phyloP scores from a whole-genome alignment of 2,113 vertebrate species.

The Varanus salvator region DNA sequence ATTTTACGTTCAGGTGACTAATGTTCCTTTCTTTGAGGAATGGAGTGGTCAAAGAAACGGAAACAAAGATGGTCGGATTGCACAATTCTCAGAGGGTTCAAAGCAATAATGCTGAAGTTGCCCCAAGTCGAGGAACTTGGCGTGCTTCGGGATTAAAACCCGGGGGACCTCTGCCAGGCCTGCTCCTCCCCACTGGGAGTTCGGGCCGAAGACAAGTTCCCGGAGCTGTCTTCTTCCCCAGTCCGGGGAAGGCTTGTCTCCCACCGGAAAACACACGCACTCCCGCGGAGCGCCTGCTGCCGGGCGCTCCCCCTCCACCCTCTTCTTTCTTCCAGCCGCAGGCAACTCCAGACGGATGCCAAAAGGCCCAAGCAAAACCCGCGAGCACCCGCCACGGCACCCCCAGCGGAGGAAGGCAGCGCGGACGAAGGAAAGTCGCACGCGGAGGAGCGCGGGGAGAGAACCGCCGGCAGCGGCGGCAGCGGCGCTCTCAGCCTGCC shows the following conservation, averaged over 20 bases:
- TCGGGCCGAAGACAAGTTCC: slow-evolving; percentile 14
- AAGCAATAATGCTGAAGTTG: background rate
- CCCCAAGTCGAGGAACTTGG: background rate
- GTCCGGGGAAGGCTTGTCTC: slow-evolving; percentile 37
- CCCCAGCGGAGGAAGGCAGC: background rate
- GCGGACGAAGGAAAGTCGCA: slow-evolving; percentile 19
- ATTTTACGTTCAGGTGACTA: background rate
- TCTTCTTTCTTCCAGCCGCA: slow-evolving; percentile 46
- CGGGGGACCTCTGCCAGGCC: slow-evolving; percentile 36
- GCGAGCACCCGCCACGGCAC: background rate
- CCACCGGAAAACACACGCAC: slow-evolving; percentile 44
- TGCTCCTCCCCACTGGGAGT: background rate
- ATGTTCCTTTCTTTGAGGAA: background rate
- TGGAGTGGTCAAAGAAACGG: fast-evolving
- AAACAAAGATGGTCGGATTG: background rate
- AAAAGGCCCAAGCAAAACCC: background rate
- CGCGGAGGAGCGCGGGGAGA: slow-evolving; percentile 30
- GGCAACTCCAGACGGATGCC: slow-evolving; percentile 24
- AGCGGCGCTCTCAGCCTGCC: background rate
- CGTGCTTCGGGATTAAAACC: background rate
- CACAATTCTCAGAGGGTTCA: background rate
- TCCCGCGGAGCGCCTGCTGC: slow-evolving; percentile 38
- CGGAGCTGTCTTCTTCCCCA: slow-evolving; percentile 9
- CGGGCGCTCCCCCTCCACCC: slow-evolving; percentile 37
- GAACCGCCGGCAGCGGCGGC: slow-evolving; percentile 28